Evolutionary conservation across 2,797 vertebrate genomes (phyloP), one percentile per base, ranked within the genome.

Genomic region (Myripristis murdjan): DNA sequence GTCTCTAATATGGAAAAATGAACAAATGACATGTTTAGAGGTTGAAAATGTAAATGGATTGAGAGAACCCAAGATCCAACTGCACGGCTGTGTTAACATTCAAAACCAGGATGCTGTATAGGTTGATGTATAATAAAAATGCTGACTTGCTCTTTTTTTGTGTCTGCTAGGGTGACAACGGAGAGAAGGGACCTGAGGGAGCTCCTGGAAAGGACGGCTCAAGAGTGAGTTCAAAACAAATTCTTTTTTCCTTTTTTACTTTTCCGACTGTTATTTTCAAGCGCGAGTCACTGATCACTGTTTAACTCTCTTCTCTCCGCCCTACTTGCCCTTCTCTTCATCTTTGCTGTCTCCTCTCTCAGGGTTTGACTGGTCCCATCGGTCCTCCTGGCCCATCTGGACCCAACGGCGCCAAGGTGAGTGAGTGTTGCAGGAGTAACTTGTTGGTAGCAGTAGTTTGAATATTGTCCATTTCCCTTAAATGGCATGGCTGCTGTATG

Each of bases 361-460:
- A 99, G 98, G 98, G 98, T 92, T 93, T 99, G 92, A 97, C 95
- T 1, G 98, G 98, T 89, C 97, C 98, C 52, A 99, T 99, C 18
- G 98, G 98, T 35, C 96, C 98, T 75, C 96, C 96, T 5, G 98
- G 98, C 55, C 98, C 98, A 0, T 68, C 94, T 28, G 98, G 98
- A 57, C 95, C 97, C 83, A 98, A 98, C 0, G 98, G 98, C 0
- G 97, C 96, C 82, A 99, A 99, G 96, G 98, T 99, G 81, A 91
- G 79, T n/a, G 73, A 54, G 24, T 3, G 6, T 55, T 14, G 35
- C 9, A n/a, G 23, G 49, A 6, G 9, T 20, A 14, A 14, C 26
- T 14, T 14, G 23, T n/a, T n/a, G n/a, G n/a, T n/a, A n/a, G n/a
- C n/a, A n/a, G n/a, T n/a, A n/a, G n/a, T n/a, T n/a, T n/a, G n/a